Conservation (phyloP, 2,797 vertebrate species). For the Spheniscus humboldti region DNA sequence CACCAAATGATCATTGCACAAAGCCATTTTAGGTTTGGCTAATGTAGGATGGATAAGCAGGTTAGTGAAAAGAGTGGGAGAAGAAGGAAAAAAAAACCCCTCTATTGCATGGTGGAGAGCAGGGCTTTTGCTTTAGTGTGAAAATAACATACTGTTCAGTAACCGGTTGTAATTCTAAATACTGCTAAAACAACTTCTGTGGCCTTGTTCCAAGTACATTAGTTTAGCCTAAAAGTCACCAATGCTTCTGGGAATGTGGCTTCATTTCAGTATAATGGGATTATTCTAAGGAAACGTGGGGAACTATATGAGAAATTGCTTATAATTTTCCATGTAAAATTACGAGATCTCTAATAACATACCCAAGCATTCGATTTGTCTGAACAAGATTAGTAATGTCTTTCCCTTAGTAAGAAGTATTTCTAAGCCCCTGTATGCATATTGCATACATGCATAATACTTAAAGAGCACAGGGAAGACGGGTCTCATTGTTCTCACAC, state of each 20-base stretch:
- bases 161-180: background rate
- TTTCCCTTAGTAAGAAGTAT: background rate
- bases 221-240: constrained; percentile 5
- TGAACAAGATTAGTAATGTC: background rate
- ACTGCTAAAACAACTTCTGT: background rate
- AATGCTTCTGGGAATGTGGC: background rate
- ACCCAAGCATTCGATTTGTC: background rate
- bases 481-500: background rate
- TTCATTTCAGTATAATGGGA: constrained; percentile 4
- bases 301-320: background rate
- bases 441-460: background rate
- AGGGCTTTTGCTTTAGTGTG: background rate
- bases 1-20: background rate
- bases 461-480: background rate
- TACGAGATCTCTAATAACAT: background rate
- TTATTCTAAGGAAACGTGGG: constrained; percentile 1
- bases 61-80: background rate
- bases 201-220: background rate
- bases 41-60: background rate
- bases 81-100: background rate
- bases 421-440: background rate
- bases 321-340: background rate
- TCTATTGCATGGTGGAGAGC: background rate
- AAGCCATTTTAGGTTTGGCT: background rate
- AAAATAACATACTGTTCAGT: background rate